Base-by-base conservation (phyloP, 1,140 invertebrate species). In the Harpegnathos saltator region DNA sequence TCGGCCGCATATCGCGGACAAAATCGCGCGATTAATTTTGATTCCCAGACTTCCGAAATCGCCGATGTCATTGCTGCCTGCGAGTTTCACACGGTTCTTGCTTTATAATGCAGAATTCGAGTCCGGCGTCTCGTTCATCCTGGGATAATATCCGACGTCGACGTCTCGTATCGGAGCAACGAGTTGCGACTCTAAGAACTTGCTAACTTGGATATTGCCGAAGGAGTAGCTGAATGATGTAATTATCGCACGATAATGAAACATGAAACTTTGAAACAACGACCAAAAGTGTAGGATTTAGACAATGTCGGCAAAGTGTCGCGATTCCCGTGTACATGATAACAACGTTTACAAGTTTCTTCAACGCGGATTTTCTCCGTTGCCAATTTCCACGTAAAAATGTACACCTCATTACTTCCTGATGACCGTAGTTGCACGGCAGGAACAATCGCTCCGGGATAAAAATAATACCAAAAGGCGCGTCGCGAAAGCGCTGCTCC, bases 21-120 rank as follows among this genome's bases (percentile, higher is more conserved):
- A 80, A 78, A 80, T 19, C 17, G n/a, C 54, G 33, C 33, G 33
- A 80, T 80, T 69, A 80, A 69, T 80, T 52, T 59, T 71, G 24
- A 29, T 65, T 33, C 22, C 4, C 50, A 26, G 68, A 78, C 62
- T 68, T 19, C 1, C 50, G 22, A 69, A 78, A 58, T 59, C n/a
- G 65, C 56, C 22, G 52, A 22, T 78, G 22, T 14, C 48, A 68
- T 78, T 78, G 52, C 68, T 78, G 33, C 68, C 50, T 17, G 63
- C 50, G 24, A 68, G 22, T 7, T 44, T 22, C 38, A 58, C 17
- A 48, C n/a, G 14, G n/a, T 3, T 44, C 3, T 44, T 44, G 7
- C 38, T 44, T 11, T 44, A 77, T 3, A 33, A 33, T 14, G 14
- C 3, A 9, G 15, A 38, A 33, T 17, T 4, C 33, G 61, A 66